Percentiles rank a stretch among this genome's conserved stretches.
These are phyloP conservation scores for Oophaga sylvatica DNA, from an alignment of 2,797 vertebrate genomes.

Conservation along the genomic window DNA sequence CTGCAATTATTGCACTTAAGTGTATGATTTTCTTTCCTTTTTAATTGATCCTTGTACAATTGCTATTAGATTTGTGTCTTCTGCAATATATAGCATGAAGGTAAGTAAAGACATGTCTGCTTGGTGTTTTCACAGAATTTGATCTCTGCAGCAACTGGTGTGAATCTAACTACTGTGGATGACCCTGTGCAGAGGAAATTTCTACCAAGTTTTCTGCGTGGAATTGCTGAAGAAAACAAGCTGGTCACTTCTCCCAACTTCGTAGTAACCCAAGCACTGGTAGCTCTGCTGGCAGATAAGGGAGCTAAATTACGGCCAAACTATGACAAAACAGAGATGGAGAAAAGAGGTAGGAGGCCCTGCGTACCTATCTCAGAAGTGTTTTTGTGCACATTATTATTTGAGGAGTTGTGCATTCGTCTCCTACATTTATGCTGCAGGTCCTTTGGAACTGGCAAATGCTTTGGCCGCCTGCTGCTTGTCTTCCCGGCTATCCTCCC, in stretches of 20 bases:
- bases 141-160: conserved; percentile 95
- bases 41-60: background rate
- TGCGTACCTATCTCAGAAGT: background rate
- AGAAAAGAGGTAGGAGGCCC: conserved; percentile 87
- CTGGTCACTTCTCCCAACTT: conserved; percentile 96
- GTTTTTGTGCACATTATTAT: background rate
- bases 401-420: background rate
- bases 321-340: conserved; percentile 91
- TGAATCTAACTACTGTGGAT: conserved; percentile 95
- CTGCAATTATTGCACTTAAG: background rate
- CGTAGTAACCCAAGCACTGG: conserved; percentile 95
- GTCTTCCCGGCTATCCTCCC: conserved; percentile 93
- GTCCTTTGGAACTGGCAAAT: conserved; percentile 97
- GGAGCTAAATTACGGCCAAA: conserved; percentile 89
- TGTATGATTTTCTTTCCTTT: background rate
- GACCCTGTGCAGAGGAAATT: conserved; percentile 97
- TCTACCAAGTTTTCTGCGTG: conserved; percentile 92
- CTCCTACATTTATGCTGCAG: conserved; percentile 61
- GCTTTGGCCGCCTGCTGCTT: conserved; percentile 97
- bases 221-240: conserved; percentile 96
- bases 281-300: conserved; percentile 93
- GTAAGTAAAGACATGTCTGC: background rate
- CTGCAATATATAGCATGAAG: background rate
- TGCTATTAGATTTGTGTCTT: conserved; percentile 1
- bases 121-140: conserved; percentile 81